Conservation (phyloP, 2,113 vertebrate species). For the Percina caprodes region DNA sequence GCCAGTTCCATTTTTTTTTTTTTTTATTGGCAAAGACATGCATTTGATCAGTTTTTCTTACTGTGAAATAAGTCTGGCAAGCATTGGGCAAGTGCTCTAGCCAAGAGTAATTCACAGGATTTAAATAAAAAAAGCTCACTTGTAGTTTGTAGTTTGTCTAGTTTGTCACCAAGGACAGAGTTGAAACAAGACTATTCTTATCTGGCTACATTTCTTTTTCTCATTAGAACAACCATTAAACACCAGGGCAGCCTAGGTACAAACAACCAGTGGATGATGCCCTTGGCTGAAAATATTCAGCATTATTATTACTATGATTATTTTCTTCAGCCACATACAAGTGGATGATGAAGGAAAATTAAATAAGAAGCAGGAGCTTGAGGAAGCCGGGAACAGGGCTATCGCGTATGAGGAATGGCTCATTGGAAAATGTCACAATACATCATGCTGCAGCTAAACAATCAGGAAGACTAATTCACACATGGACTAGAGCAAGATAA, state of each 20-base stretch:
- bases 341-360: constrained; percentile 51
- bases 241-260: constrained; percentile 41
- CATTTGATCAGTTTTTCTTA: constrained; percentile 26
- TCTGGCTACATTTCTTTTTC: constrained; percentile 38
- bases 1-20: constrained; percentile 49
- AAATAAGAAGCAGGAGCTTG: constrained; percentile 52
- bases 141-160: background rate
- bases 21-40: constrained; percentile 13
- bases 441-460: constrained; percentile 64
- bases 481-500: constrained; percentile 54
- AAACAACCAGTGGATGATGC: constrained; percentile 64
- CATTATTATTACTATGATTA: constrained; percentile 70
- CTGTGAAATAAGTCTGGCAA: constrained; percentile 36
- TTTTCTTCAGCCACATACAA: constrained; percentile 59
- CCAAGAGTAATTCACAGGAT: background rate
- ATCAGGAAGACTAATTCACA: constrained; percentile 62
- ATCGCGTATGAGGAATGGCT: constrained; percentile 58
- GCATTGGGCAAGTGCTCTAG: background rate
- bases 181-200: constrained; percentile 32
- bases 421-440: constrained; percentile 74
- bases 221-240: constrained; percentile 64
- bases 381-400: constrained; percentile 21
- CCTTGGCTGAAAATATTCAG: constrained; percentile 66
- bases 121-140: constrained; percentile 5
- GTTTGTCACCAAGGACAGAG: constrained; percentile 43